Conservation (phyloP, 2,797 vertebrate genomes). For the Cossypha heuglini region DNA sequence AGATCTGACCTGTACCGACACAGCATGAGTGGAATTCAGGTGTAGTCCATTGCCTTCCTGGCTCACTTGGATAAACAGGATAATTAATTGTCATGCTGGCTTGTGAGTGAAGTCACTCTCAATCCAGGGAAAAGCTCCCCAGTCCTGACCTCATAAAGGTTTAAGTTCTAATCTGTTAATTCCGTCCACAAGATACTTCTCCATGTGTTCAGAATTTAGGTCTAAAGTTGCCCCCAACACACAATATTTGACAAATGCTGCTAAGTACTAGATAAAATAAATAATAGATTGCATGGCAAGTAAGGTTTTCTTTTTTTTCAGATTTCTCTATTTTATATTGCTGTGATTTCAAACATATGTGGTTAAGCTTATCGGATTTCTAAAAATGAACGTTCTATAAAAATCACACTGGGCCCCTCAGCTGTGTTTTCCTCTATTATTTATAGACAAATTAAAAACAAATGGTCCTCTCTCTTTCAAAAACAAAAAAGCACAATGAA, state of each 20-base stretch:
- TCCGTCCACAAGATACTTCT: neutral
- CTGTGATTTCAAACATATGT: slow-evolving; percentile 73
- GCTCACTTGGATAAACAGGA: neutral
- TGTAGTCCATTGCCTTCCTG: neutral
- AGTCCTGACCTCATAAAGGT: neutral
- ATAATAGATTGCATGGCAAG: slow-evolving; percentile 45
- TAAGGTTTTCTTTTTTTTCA: neutral
- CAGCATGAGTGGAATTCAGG: neutral
- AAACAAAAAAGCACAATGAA: slow-evolving; percentile 65
- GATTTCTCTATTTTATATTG: slow-evolving; percentile 63
- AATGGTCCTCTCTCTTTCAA: slow-evolving; percentile 66
- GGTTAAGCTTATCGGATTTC: slow-evolving; percentile 75
- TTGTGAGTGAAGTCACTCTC: neutral
- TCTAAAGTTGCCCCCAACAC: neutral
- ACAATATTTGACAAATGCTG: slow-evolving; percentile 34
- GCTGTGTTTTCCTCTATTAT: slow-evolving; percentile 84
- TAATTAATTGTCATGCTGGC: neutral
- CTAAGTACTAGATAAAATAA: slow-evolving; percentile 62
- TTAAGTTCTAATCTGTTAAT: neutral
- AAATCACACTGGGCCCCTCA: slow-evolving; percentile 76
- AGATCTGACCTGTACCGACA: neutral
- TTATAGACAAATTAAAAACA: slow-evolving; percentile 87
- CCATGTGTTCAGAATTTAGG: neutral
- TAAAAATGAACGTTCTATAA: slow-evolving; percentile 72
- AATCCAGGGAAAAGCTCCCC: neutral